Conservation (phyloP, 2,888 invertebrate species). For the Pelosia muscerda region DNA sequence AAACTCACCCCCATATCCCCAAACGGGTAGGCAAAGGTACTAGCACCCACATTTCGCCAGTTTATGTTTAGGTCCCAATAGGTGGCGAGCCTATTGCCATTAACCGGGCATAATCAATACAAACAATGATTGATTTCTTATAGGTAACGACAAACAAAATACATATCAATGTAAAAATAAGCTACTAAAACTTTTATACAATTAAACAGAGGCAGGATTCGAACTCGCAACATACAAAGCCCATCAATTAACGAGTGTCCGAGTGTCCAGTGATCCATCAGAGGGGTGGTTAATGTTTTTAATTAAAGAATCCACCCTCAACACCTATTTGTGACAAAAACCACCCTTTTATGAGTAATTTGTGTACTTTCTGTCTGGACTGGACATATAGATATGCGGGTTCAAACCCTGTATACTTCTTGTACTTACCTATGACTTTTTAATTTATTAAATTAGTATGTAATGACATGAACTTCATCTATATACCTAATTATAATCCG, state of each 20-base stretch:
- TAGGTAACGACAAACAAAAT: too few relatives aligned
- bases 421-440: too few relatives aligned
- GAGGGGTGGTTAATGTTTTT: constrained; percentile 60
- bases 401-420: not conserved
- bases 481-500: too few relatives aligned
- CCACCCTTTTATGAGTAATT: constrained; percentile 48
- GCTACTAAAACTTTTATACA: constrained; percentile 55
- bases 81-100: too few relatives aligned
- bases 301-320: constrained; percentile 65
- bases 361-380: constrained; percentile 28
- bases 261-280: constrained; percentile 66
- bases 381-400: not conserved
- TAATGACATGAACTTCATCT: too few relatives aligned
- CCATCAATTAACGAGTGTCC: constrained; percentile 64
- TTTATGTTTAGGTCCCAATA: too few relatives aligned
- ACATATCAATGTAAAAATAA: constrained; percentile 26
- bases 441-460: too few relatives aligned
- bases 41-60: too few relatives aligned
- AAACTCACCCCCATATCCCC: too few relatives aligned
- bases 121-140: too few relatives aligned
- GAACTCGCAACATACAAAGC: constrained; percentile 47
- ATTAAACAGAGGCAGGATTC: constrained; percentile 46
- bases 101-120: too few relatives aligned
- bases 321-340: constrained; percentile 48
- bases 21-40: too few relatives aligned